A percentile compares a stretch with the other conserved stretches of the same genome.
Evolutionary conservation across 2,888 invertebrate species (phyloP).

Genomic region (Erynnis tages): DNA sequence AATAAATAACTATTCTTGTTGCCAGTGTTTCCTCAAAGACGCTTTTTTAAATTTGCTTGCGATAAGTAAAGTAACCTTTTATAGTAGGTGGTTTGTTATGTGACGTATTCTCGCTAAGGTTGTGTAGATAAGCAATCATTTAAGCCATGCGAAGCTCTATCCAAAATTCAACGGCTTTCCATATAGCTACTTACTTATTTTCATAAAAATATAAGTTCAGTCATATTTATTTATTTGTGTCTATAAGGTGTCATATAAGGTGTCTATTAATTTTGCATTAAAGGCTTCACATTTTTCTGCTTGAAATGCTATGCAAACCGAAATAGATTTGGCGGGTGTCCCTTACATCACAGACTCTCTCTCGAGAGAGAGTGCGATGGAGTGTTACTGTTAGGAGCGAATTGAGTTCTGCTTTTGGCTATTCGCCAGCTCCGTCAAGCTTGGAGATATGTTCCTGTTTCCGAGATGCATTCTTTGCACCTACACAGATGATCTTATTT

Average conservation of each 20-base stretch:
- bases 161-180: too few species aligned
- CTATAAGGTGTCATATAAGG: too few species aligned
- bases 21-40: constrained; percentile 59
- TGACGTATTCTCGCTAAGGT: too few species aligned
- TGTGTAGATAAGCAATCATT: too few species aligned
- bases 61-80: background rate
- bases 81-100: too few species aligned
- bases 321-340: constrained; percentile 47
- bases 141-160: too few species aligned
- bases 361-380: constrained; percentile 39
- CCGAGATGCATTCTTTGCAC: constrained; percentile 64
- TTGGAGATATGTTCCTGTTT: constrained; percentile 60
- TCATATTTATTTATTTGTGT: too few species aligned
- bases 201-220: too few species aligned
- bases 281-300: constrained; percentile 30
- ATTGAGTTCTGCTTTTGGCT: constrained; percentile 55
- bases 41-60: constrained; percentile 41
- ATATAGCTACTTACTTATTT: too few species aligned
- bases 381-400: constrained; percentile 41
- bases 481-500: constrained; percentile 31
- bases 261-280: too few species aligned
- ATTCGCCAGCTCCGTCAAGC: constrained; percentile 46
- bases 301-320: constrained; percentile 31
- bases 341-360: constrained; percentile 46
- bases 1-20: constrained; percentile 69